Percentiles rank a stretch among this genome's conserved stretches.
Conservation (phyloP, 2,888 invertebrate species). For the Panorpa germanica region DNA sequence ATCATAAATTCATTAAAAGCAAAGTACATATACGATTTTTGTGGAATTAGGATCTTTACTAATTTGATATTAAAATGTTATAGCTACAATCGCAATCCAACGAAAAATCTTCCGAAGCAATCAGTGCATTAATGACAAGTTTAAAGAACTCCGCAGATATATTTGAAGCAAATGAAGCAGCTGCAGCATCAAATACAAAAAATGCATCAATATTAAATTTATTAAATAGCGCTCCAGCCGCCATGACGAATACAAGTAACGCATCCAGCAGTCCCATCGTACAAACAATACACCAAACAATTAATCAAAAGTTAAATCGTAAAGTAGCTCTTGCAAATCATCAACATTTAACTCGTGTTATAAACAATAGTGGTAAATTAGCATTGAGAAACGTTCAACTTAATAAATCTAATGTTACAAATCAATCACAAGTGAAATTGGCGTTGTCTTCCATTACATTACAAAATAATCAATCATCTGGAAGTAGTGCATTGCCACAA, state of each 20-base stretch:
- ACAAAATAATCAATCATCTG: too few species aligned
- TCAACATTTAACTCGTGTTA: constrained; percentile 14
- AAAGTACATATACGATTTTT: too few species aligned
- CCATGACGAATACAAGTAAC: constrained; percentile 41
- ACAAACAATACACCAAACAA: constrained; percentile 13
- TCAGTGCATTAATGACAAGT: constrained; percentile 60
- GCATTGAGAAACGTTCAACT: constrained; percentile 14
- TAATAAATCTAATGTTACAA: constrained; percentile 13
- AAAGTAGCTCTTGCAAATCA: constrained; percentile 9
- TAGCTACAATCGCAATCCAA: too few species aligned
- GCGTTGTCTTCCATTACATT: too few species aligned
- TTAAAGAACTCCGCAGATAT: constrained; percentile 70
- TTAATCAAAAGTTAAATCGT: constrained; percentile 2
- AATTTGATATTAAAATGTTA: too few species aligned
- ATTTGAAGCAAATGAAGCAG: constrained; percentile 30
- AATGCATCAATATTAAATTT: constrained; percentile 62
- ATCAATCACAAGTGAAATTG: constrained; percentile 4
- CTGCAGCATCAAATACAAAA: constrained; percentile 27
- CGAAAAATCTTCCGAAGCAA: too few species aligned
- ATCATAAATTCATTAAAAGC: too few species aligned
- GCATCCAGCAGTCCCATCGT: constrained; percentile 22
- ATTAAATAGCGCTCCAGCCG: constrained; percentile 58
- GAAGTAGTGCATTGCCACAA: too few species aligned
- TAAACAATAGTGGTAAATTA: constrained; percentile 8
- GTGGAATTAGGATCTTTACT: too few species aligned